Evolutionary conservation across 2,113 vertebrate species (phyloP), one percentile per base, ranked within the genome.

Genomic region (Poecile atricapillus): DNA sequence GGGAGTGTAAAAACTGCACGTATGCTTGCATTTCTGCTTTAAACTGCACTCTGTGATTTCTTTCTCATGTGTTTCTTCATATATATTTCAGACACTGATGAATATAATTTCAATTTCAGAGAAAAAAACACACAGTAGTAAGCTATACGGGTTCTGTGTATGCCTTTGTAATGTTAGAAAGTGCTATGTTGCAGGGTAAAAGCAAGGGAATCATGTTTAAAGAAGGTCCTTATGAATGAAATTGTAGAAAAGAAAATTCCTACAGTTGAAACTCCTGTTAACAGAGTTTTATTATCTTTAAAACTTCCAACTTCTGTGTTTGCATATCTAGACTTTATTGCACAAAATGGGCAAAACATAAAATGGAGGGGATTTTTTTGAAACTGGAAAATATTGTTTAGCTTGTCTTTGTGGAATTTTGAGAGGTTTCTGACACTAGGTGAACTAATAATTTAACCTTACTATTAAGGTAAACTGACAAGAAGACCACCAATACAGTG

Each of bases 161-260:
- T 74, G 88, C 39, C 95, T 97, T 92, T 96, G 76, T 70, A 97
- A 89, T 31, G 64, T 71, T 90, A 87, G 86, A 93, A 95, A 96
- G 90, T 91, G 73, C 31, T 82, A 5, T 84, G 63, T 91, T 93
- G 60, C 52, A 86, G 37, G 50, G 56, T 82, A 83, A 78, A 93
- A 94, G 86, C 87, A 89, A 80, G 64, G 37, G 71, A 90, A 71
- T 73, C 43, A 16, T 44, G 73, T 90, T 90, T 91, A 95, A 80
- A 91, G 90, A 86, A 93, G 17, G 50, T 43, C 79, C 44, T 49
- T 97, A 65, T 92, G 74, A 95, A 77, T 73, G 82, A 94, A 94
- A 89, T 19, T 86, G 35, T 65, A 94, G 60, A 94, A 93, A 94
- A 89, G 47, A 89, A 96, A 90, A 92, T 64, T 83, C 43, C 41